Conservation (phyloP, 2,113 vertebrate genomes). For the Dromas ardeola region DNA sequence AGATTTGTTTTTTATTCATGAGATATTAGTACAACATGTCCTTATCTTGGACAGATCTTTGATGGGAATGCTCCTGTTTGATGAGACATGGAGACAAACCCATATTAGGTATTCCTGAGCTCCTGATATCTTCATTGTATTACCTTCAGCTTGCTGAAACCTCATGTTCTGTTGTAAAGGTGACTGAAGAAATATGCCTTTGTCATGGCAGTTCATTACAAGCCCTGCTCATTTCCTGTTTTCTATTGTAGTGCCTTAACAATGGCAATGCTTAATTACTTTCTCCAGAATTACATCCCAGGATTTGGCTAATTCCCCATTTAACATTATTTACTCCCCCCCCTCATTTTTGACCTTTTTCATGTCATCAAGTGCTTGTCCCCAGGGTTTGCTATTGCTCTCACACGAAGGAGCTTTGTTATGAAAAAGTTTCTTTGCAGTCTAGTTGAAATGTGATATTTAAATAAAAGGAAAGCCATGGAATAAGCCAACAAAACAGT, state of each 20-base stretch:
- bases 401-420: neutral
- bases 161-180: neutral
- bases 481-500: neutral
- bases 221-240: conserved; percentile 46
- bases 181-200: conserved; percentile 11
- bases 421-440: neutral
- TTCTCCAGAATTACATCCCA: neutral
- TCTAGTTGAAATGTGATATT: neutral
- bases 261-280: conserved; percentile 46
- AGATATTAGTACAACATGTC: neutral
- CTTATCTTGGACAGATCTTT: conserved; percentile 32
- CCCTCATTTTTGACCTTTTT: conserved; percentile 27
- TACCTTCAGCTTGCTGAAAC: neutral
- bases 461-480: neutral
- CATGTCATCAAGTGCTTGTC: neutral
- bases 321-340: neutral
- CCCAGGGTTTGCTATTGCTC: neutral
- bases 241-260: conserved; percentile 53
- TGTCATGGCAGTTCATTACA: neutral
- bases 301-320: neutral
- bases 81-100: neutral
- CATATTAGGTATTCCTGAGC: neutral
- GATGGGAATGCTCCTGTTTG: conserved; percentile 1
- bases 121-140: neutral
- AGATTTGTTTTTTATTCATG: neutral